phyloP scores from a whole-genome alignment of 2,797 vertebrate genomes.

The Takifugu ocellatus region DNA sequence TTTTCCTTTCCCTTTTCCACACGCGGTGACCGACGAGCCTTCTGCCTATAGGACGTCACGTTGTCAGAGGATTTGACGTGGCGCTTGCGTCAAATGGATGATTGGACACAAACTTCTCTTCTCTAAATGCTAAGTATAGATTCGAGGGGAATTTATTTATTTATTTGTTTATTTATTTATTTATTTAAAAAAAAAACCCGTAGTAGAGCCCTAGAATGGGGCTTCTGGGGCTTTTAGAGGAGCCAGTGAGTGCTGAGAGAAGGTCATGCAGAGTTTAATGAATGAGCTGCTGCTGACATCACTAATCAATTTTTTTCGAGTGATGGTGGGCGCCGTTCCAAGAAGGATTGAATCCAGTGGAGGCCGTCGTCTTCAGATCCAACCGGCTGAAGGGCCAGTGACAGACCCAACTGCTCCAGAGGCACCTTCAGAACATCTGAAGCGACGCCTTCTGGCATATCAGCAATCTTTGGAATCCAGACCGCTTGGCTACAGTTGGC shows the following conservation, averaged over 20 bases:
- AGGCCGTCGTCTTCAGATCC: no score
- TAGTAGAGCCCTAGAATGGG: no score
- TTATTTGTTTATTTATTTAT: no score
- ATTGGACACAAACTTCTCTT: conserved; percentile 34
- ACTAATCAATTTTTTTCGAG: neutral
- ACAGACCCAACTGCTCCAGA: neutral
- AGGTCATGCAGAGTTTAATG: conserved; percentile 10
- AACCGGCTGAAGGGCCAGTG: no score
- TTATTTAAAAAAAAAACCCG: no score
- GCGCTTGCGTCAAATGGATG: conserved; percentile 26
- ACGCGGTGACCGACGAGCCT: conserved; percentile 12
- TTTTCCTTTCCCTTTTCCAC: neutral
- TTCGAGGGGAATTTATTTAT: no score
- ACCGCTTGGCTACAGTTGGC: conserved; percentile 15
- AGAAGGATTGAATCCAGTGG: no score
- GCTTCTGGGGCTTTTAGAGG: conserved; percentile 14
- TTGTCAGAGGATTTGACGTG: conserved; percentile 61
- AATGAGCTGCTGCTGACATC: conserved; percentile 9
- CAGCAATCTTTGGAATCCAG: conserved; percentile 25
- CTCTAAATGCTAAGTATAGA: neutral
- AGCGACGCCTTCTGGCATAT: conserved; percentile 27
- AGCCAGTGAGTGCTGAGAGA: conserved; percentile 6
- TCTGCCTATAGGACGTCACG: conserved; percentile 48
- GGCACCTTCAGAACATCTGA: neutral
- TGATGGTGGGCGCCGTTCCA: no score